Percentiles rank a stretch among this genome's conserved stretches.
These are phyloP conservation scores for Eumacrocentrus americanus DNA, from an alignment of 2,888 invertebrate species.

Conservation along the genomic window DNA sequence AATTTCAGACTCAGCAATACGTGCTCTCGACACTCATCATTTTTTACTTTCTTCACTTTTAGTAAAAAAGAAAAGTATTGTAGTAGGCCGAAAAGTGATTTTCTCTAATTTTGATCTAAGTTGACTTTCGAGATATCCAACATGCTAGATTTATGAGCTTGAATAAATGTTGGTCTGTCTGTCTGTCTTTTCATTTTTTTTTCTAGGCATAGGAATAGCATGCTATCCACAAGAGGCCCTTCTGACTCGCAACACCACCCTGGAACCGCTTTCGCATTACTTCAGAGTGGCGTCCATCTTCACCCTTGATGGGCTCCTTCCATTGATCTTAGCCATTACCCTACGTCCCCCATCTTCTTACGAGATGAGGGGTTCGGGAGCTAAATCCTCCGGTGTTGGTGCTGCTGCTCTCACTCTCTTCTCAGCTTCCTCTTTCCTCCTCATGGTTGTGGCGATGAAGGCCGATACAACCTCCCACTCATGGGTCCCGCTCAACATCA, in stretches of 20 bases:
- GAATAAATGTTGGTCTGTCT: too few relatives aligned
- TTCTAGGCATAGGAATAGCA: background rate
- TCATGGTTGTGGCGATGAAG: conserved; percentile 2
- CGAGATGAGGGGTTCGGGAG: background rate
- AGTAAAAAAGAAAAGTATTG: too few relatives aligned
- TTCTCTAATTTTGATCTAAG: too few relatives aligned
- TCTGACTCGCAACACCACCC: background rate
- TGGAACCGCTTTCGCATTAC: conserved; percentile 7
- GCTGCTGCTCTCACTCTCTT: too few relatives aligned
- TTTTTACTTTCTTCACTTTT: too few relatives aligned
- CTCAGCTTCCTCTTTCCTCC: conserved; percentile 2
- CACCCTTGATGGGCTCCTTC: background rate
- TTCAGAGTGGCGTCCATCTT: background rate
- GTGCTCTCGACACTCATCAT: too few relatives aligned
- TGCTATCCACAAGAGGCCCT: background rate
- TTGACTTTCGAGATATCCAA: too few relatives aligned
- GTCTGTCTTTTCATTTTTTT: too few relatives aligned
- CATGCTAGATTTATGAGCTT: too few relatives aligned
- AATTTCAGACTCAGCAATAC: too few relatives aligned
- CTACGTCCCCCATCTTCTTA: background rate
- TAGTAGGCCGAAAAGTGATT: too few relatives aligned
- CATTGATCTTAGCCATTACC: background rate
- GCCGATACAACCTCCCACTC: background rate
- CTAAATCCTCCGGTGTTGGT: background rate
- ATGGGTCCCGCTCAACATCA: conserved; percentile 12